These are phyloP conservation scores for Tetrax tetrax DNA, from an alignment of 2,113 vertebrate genomes.

Conservation along the genomic window DNA sequence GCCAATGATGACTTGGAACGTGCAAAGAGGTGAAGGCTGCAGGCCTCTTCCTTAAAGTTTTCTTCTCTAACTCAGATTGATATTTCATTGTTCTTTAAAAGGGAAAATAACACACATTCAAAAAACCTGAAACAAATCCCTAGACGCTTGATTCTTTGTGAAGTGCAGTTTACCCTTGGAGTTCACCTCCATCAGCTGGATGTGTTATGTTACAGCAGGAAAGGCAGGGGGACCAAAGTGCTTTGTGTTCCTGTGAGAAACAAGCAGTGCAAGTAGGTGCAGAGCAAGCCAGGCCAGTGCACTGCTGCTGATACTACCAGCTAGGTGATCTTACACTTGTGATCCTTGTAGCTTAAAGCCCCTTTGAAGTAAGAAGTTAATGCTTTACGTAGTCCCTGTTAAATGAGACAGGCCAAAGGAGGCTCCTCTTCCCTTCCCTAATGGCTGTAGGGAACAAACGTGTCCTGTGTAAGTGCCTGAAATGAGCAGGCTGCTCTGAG, in stretches of 20 bases:
- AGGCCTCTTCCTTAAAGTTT: neutral
- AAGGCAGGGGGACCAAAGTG: neutral
- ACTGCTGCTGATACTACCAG: neutral
- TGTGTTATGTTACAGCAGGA: neutral
- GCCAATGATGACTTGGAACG: slow-evolving; percentile 98
- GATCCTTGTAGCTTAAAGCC: neutral
- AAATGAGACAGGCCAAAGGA: neutral
- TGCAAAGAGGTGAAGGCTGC: slow-evolving; percentile 87
- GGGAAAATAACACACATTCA: neutral
- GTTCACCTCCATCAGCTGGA: neutral
- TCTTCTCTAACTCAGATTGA: neutral
- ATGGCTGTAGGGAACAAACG: neutral
- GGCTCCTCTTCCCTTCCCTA: neutral
- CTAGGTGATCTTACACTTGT: neutral
- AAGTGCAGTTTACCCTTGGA: neutral
- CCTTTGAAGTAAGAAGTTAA: neutral
- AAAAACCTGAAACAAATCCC: neutral
- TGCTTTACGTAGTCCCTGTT: neutral
- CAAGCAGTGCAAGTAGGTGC: neutral
- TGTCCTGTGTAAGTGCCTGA: neutral
- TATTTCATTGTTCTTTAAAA: neutral
- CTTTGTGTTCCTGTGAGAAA: neutral
- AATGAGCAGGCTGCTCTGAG: neutral
- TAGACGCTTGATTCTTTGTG: neutral
- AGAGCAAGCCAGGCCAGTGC: neutral